These are phyloP conservation scores for Acrocephalus scirpaceus DNA, from an alignment of 2,797 vertebrate genomes.

Conservation along the genomic window DNA sequence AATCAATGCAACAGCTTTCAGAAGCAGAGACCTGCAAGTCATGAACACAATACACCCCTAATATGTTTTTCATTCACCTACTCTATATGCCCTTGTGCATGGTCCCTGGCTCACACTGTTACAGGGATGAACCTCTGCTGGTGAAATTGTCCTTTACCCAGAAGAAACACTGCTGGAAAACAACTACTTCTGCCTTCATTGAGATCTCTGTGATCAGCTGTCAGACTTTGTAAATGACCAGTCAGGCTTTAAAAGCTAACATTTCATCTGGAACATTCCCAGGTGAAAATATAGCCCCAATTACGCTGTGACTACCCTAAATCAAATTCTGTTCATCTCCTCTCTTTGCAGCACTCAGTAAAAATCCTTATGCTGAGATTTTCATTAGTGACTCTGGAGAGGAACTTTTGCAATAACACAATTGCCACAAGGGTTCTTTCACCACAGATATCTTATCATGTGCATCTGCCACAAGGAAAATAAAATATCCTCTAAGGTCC, in stretches of 20 bases:
- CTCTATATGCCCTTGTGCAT: rapidly evolving
- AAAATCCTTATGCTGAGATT: not conserved
- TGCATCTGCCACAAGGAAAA: not conserved
- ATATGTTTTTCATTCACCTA: no score
- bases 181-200: not conserved
- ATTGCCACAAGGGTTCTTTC: rapidly evolving
- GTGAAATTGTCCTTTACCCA: not conserved
- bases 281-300: not conserved
- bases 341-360: not conserved
- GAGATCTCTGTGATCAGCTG: not conserved
- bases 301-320: not conserved
- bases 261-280: not conserved
- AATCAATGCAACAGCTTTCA: not conserved
- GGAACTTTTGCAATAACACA: not conserved
- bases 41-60: not conserved
- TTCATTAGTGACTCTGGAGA: not conserved
- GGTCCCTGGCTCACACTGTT: rapidly evolving
- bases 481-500: not conserved
- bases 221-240: not conserved
- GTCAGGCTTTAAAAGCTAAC: not conserved
- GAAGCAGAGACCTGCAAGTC: not conserved
- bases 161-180: not conserved
- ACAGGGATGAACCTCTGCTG: not conserved
- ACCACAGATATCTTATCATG: not conserved
- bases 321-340: not conserved